A percentile compares a stretch with the other conserved stretches of the same genome.
These are phyloP conservation scores for Larimichthys polyactis DNA, from an alignment of 2,113 vertebrate genomes.

Conservation along the genomic window DNA sequence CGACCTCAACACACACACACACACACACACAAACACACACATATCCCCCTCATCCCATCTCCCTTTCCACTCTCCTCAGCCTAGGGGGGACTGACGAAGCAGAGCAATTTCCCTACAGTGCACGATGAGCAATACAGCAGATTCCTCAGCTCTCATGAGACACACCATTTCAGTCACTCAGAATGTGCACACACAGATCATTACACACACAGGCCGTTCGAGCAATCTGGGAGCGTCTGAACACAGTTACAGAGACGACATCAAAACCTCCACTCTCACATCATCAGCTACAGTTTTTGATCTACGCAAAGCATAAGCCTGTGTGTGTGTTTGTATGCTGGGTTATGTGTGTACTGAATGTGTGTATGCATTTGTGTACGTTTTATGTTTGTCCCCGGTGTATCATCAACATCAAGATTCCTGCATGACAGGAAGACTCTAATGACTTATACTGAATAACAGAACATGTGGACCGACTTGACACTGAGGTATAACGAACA, in stretches of 20 bases:
- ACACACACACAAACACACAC: background rate
- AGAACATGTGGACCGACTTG: background rate
- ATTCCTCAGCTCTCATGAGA: conserved; percentile 9
- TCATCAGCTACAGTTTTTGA: background rate
- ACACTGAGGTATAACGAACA: background rate
- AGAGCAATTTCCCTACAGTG: conserved; percentile 21
- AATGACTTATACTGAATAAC: background rate
- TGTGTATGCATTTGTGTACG: background rate
- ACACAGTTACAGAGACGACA: background rate
- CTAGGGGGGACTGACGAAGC: conserved; percentile 6
- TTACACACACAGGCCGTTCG: background rate
- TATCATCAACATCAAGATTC: background rate
- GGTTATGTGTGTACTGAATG: background rate
- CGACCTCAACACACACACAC: background rate
- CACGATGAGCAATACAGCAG: background rate
- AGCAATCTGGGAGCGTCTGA: background rate
- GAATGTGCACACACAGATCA: background rate
- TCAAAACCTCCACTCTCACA: background rate
- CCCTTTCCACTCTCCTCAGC: conserved; percentile 21
- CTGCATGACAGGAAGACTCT: background rate
- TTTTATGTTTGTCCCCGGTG: background rate
- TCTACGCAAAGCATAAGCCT: background rate
- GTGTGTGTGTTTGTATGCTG: background rate
- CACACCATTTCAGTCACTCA: background rate
- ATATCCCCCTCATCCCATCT: background rate